A percentile compares a stretch with the other conserved stretches of the same genome.
These are phyloP conservation scores for Acromyrmex echinatior DNA, from an alignment of 1,140 invertebrate genomes.

Conservation along the genomic window DNA sequence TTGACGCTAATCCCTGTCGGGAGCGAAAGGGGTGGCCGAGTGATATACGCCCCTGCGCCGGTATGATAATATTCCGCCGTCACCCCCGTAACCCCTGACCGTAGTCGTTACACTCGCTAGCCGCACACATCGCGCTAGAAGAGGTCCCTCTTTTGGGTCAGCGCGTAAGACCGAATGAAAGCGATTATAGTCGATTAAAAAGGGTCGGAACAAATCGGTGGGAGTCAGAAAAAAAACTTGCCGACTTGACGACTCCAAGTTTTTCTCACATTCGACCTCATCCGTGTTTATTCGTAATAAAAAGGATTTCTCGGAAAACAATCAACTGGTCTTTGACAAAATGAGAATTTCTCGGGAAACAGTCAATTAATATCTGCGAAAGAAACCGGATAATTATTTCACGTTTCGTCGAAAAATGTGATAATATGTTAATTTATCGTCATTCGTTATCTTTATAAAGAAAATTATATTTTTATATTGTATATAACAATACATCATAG, in stretches of 20 bases:
- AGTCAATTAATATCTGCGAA: conserved; percentile 2
- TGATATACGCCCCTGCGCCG: conserved; percentile 85
- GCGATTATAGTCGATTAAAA: conserved; percentile 61
- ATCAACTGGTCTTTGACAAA: conserved; percentile 7
- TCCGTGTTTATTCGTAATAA: conserved; percentile 12
- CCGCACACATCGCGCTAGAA: conserved; percentile 20
- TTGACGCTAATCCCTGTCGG: conserved; percentile 85
- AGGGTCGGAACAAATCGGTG: conserved; percentile 28
- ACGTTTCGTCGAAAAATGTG: neutral
- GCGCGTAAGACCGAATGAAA: conserved; percentile 60
- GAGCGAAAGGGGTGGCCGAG: conserved; percentile 82
- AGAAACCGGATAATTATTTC: neutral
- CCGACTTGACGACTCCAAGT: conserved; percentile 20
- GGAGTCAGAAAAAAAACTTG: neutral
- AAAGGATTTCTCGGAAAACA: conserved; percentile 28
- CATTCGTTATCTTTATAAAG: neutral
- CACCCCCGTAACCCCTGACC: conserved; percentile 46
- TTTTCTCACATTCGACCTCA: conserved; percentile 26
- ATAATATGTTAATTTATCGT: neutral
- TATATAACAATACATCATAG: neutral
- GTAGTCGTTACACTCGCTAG: conserved; percentile 67
- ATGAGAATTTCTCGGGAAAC: conserved; percentile 16
- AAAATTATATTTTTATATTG: neutral
- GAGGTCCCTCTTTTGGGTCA: conserved; percentile 62
- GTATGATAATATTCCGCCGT: conserved; percentile 84